These are phyloP conservation scores for Busseola fusca DNA, from an alignment of 2,888 invertebrate genomes.

Conservation along the genomic window DNA sequence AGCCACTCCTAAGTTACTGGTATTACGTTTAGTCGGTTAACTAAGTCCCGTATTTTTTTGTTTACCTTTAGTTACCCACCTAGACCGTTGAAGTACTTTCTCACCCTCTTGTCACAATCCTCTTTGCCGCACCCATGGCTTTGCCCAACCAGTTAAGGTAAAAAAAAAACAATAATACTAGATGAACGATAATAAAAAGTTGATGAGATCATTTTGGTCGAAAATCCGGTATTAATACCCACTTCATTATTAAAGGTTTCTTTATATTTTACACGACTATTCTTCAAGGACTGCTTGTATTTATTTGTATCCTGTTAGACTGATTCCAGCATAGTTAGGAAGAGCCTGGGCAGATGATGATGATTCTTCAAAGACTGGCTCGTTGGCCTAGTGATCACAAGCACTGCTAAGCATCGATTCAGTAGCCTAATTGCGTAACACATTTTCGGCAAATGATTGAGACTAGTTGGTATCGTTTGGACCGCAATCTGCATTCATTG, in stretches of 20 bases:
- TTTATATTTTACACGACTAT: background rate
- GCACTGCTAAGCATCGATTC: background rate
- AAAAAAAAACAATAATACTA: conserved; percentile 10
- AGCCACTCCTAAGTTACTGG: no score
- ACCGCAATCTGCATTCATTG: no score
- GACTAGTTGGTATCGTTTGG: no score
- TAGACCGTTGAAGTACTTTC: background rate
- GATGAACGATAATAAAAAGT: conserved; percentile 28
- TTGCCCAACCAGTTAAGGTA: background rate
- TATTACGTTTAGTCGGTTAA: no score
- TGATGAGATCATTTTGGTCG: conserved; percentile 32
- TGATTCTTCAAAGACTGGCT: background rate
- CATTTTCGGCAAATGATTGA: no score
- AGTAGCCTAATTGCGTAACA: no score
- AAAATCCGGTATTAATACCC: background rate
- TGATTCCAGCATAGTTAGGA: no score
- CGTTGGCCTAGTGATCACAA: background rate
- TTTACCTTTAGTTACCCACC: no score
- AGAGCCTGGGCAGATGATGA: no score
- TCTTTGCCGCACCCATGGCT: background rate
- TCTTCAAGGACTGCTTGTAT: background rate
- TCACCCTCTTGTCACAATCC: background rate
- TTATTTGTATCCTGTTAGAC: no score
- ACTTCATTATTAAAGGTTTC: background rate
- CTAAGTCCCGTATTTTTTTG: no score